These are phyloP conservation scores for Bradypodion ventrale DNA, from an alignment of 2,797 vertebrate species.

Conservation along the genomic window DNA sequence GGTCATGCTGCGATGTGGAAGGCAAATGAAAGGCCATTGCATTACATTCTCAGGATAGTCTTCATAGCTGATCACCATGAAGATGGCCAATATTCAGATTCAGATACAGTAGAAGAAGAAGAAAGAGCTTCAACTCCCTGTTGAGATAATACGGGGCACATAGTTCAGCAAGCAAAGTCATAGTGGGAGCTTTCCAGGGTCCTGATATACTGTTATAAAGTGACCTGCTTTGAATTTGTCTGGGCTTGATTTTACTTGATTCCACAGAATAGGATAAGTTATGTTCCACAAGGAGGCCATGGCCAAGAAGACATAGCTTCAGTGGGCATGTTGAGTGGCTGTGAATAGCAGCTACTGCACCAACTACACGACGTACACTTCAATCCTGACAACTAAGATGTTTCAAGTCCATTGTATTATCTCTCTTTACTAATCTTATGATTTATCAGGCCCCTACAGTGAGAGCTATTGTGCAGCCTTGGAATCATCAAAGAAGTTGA, in stretches of 20 bases:
- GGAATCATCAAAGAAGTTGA: conserved; percentile 33
- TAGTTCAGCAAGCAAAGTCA: background rate
- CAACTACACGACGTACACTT: background rate
- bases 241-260: background rate
- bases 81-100: no score
- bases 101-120: no score
- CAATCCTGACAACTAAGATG: background rate
- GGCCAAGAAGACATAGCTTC: background rate
- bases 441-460: conserved; percentile 44
- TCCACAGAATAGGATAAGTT: background rate
- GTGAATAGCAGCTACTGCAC: background rate
- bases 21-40: no score
- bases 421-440: conserved; percentile 31
- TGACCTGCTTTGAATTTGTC: background rate
- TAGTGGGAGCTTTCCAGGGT: background rate
- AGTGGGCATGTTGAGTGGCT: no score
- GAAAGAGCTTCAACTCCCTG: no score
- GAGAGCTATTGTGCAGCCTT: conserved; percentile 18
- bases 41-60: no score
- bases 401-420: conserved; percentile 7
- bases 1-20: no score
- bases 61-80: no score
- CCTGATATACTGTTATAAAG: background rate
- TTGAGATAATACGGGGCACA: no score
- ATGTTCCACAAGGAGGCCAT: no score